Evolutionary conservation across 2,888 invertebrate genomes (phyloP).

Genomic region (Ochlodes sylvanus): DNA sequence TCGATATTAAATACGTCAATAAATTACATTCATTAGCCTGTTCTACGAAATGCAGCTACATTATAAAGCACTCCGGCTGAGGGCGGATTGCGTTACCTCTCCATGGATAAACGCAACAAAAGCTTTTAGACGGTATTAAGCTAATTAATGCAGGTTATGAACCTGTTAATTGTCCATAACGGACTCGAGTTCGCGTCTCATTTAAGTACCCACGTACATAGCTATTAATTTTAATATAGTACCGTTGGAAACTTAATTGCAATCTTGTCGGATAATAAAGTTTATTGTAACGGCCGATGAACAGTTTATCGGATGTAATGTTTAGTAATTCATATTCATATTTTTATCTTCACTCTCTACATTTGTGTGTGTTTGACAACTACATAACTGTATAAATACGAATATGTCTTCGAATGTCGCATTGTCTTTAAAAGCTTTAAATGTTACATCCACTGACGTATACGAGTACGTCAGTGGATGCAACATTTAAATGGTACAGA

Average conservation of each 20-base stretch:
- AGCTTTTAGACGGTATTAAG: constrained; percentile 11
- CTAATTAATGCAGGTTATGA: constrained; percentile 13
- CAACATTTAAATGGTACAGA: no score
- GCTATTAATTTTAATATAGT: neutral
- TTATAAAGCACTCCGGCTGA: neutral
- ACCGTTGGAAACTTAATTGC: neutral
- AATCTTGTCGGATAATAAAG: neutral
- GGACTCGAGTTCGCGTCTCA: neutral
- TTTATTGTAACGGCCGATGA: neutral
- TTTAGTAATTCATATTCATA: no score
- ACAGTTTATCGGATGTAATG: neutral
- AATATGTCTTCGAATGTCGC: no score
- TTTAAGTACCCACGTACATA: neutral
- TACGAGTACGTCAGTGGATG: no score
- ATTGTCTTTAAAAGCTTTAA: no score
- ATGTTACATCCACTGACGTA: no score
- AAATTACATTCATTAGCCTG: neutral
- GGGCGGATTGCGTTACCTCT: neutral
- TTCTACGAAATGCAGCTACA: constrained; percentile 1
- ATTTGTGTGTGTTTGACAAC: no score
- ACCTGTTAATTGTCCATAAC: constrained; percentile 11
- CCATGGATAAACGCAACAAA: constrained; percentile 5
- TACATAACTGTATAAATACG: no score
- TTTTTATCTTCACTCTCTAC: no score
- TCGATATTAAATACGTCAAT: neutral